Evolutionary conservation across 2,888 invertebrate species (phyloP), one percentile per base, ranked within the genome.

Genomic region (Pollenia angustigena): DNA sequence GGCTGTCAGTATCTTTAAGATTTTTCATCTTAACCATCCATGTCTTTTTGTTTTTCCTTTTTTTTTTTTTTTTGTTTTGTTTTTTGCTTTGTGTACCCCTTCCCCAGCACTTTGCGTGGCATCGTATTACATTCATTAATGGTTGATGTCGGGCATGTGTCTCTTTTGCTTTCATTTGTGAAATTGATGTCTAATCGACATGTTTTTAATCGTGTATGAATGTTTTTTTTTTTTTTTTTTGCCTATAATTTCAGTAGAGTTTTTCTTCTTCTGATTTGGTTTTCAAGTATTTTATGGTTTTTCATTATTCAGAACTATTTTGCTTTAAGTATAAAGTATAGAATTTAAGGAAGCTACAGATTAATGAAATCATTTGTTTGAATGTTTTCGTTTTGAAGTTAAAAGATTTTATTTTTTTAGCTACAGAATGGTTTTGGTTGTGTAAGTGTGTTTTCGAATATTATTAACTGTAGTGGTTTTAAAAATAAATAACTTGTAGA

Each of bases 161-260:
- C 74, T 84, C 71, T 81, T 81, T 81, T 72, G 78, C 78, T 78
- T 83, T 85, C 79, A 85, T 85, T 84, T 81, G 83, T 78, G 66
- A 90, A 91, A 91, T 91, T 90, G 90, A 91, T 91, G 91, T 91
- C 90, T 91, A 91, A 91, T 91, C 91, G 91, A 91, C 91, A 81
- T 81, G 87, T 91, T 91, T 91, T 90, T 91, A 90, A 91, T 91
- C 91, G 91, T 90, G 90, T 91, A 90, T 90, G 88, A 90, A 80
- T 42, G 84, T 50, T 52, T 11, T 62, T n/a, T 48, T 10, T 60
- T 23, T 56, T 68, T 32, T 6, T 50, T 44, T 42, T 40, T 71
- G 18, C 46, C 0, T 44, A 23, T 40, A 14, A 7, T n/a, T 56
- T 58, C 9, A 32, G 16, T 32, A 23, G 16, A 18, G 42, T 81